Evolutionary conservation across 2,113 vertebrate genomes (phyloP), one percentile per base, ranked within the genome.

Genomic region (Isichthys henryi): DNA sequence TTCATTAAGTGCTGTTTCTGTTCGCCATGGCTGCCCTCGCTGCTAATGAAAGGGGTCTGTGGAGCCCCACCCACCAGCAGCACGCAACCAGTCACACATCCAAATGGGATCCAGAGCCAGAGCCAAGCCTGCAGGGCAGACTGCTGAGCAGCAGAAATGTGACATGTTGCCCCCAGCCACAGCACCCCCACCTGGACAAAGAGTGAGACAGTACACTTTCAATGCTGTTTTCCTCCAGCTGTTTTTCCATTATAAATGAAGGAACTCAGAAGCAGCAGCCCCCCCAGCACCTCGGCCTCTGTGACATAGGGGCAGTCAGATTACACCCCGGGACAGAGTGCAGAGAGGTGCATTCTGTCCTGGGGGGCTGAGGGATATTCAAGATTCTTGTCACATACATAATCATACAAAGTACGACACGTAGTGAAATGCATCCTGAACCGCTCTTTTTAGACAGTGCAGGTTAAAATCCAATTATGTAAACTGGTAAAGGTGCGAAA

Each of bases 81-180:
- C 93, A 94, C 88, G 91, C 93, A 93, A 92, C 92, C 92, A 90
- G 91, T 93, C 93, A 94, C 92, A 92, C 92, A 87, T 93, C 92
- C 91, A 96, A 95, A 95, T 95, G 84, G 93, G 89, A 95, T 95
- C 95, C 95, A 96, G 95, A 95, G 92, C 35, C 66, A 88, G 89
- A 86, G 92, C 85, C 52, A 66, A 91, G 94, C 95, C 95, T 93
- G 93, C 92, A 92, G 91, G 92, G 92, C 90, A 89, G 53, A 9
- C 8, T 9, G 80, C 15, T 45, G 39, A 83, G 8, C 39, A 46
- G 39, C 13, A 83, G 1, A 46, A 46, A n/a, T 45, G 35, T 21
- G 17, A 19, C 39, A 95, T 95, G 94, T 2, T 35, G 21, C 74
- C 74, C 31, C 35, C 31, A 39, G 13, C 62, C 62, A 70, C n/a